Percentiles rank a stretch among this genome's conserved stretches.
These are phyloP conservation scores for Squalus acanthias DNA, from an alignment of 2,797 vertebrate species.

Conservation along the genomic window DNA sequence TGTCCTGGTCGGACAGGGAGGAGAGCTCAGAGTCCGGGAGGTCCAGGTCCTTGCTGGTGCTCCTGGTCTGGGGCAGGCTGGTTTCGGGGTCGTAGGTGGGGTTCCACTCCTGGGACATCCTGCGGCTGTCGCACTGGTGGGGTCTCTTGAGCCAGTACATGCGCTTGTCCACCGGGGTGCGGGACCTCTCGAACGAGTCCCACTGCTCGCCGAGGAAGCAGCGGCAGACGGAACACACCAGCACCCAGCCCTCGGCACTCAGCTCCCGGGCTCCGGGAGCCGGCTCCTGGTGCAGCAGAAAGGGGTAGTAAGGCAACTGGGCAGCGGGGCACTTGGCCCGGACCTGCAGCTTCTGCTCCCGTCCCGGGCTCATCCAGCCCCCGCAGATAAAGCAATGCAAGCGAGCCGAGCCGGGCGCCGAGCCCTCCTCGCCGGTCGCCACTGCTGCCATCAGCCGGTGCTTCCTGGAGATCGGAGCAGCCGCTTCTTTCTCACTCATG, in stretches of 20 bases:
- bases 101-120: constrained; percentile 66
- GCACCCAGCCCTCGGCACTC: constrained; percentile 72
- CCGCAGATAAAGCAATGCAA: constrained; percentile 89
- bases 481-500: constrained; percentile 65
- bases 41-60: constrained; percentile 57
- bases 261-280: constrained; percentile 81
- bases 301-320: constrained; percentile 78
- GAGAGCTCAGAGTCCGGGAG: constrained; percentile 78
- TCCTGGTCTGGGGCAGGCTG: background rate
- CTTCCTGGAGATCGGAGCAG: constrained; percentile 68
- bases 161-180: constrained; percentile 89
- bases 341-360: constrained; percentile 75
- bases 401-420: constrained; percentile 54
- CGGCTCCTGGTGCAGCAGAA: constrained; percentile 86
- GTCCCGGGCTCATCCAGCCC: constrained; percentile 77
- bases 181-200: constrained; percentile 87
- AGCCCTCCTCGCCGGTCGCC: constrained; percentile 59
- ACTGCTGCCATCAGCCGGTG: constrained; percentile 82
- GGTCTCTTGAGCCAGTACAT: constrained; percentile 95
- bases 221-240: constrained; percentile 89
- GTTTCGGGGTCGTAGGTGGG: constrained; percentile 51
- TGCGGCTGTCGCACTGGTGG: constrained; percentile 80
- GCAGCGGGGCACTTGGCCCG: constrained; percentile 46
- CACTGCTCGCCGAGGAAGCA: constrained; percentile 91
- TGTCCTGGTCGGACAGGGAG: constrained; percentile 79